Evolutionary conservation across 2,797 vertebrate species (phyloP).

Genomic region (Gymnothorax reevesii): DNA sequence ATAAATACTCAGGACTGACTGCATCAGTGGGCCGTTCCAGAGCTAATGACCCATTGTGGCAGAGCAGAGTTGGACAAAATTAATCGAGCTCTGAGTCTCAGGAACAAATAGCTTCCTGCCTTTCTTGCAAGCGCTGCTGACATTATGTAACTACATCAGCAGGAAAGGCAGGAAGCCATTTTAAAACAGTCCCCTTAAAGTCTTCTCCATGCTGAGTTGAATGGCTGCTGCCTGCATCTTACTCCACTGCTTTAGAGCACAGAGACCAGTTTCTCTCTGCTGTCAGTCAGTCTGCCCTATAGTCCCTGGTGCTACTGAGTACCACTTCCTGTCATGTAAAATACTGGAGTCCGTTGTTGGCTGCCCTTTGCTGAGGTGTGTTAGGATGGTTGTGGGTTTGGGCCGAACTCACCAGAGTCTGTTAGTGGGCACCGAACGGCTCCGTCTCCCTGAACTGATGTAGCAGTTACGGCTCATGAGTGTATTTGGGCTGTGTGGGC

Average conservation of each 20-base stretch:
- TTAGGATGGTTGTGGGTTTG: neutral
- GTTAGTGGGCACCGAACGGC: neutral
- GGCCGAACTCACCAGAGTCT: neutral
- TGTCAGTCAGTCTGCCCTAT: neutral
- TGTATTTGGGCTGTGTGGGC: slow-evolving; percentile 3
- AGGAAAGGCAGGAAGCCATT: no score
- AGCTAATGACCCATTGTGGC: neutral
- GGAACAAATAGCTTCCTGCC: neutral
- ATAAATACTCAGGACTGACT: neutral
- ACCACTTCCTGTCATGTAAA: neutral
- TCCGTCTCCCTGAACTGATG: neutral
- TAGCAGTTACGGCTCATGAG: neutral
- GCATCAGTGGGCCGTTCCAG: neutral
- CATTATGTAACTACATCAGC: neutral
- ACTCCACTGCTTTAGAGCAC: neutral
- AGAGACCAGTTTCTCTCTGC: neutral
- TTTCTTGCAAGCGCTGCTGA: neutral
- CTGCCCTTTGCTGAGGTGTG: neutral
- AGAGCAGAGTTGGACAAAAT: neutral
- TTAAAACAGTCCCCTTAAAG: neutral
- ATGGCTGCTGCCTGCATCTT: neutral
- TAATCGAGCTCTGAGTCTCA: neutral
- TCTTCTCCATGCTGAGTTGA: neutral
- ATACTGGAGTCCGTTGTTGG: neutral
- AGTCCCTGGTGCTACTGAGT: neutral